These are phyloP conservation scores for Pteropus alecto DNA, from an alignment of 2,113 vertebrate species.

Conservation along the genomic window DNA sequence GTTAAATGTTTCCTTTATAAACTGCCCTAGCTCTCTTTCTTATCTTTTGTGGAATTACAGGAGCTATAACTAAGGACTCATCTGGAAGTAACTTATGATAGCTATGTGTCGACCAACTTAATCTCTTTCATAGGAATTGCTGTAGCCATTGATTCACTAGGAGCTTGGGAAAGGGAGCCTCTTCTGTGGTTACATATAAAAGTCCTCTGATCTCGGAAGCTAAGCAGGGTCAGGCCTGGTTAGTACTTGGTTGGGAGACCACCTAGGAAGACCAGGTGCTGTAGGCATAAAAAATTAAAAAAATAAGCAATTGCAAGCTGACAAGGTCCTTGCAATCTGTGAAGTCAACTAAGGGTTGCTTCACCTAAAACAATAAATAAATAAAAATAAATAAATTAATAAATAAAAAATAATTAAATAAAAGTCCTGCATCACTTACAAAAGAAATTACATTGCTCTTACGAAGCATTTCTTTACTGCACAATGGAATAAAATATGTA, in stretches of 20 bases:
- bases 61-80: background rate
- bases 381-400: no score
- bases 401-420: background rate
- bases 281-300: no score
- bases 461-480: background rate
- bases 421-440: constrained; percentile 31
- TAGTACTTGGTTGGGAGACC: no score
- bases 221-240: no score
- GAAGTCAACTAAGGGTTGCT: no score
- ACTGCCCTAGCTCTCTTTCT: background rate
- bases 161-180: background rate
- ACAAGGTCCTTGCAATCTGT: no score
- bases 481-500: constrained; percentile 20
- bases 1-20: background rate
- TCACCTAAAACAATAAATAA: no score
- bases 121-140: background rate
- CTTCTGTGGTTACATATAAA: constrained; percentile 19
- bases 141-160: background rate
- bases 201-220: background rate
- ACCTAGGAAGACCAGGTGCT: no score
- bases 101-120: background rate
- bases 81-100: constrained; percentile 20
- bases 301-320: no score
- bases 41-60: constrained; percentile 6
- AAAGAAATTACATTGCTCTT: constrained; percentile 23